These are phyloP conservation scores for Petrocephalus zakoni DNA, from an alignment of 2,113 vertebrate species.

Conservation along the genomic window DNA sequence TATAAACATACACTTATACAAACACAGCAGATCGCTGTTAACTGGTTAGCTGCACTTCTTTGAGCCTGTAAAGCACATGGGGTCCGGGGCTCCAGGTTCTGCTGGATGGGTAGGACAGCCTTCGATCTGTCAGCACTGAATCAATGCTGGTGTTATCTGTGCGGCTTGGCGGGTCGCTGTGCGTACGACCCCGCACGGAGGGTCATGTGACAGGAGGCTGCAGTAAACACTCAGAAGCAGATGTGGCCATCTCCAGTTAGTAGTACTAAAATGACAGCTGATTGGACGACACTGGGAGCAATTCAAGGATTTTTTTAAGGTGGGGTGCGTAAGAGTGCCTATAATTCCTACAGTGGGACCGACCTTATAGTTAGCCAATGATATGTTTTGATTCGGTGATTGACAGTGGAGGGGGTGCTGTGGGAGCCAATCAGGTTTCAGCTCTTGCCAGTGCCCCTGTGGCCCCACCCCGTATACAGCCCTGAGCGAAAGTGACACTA, in stretches of 20 bases:
- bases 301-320: background rate
- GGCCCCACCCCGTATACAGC: background rate
- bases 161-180: background rate
- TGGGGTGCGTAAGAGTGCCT: background rate
- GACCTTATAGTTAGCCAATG: background rate
- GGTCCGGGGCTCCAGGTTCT: background rate
- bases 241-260: background rate
- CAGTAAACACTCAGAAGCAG: background rate
- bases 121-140: background rate
- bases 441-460: background rate
- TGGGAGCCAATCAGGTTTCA: background rate
- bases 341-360: background rate
- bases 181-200: too few relatives aligned
- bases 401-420: background rate
- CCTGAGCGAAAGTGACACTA: background rate
- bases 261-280: background rate
- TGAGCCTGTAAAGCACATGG: background rate
- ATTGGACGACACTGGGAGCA: background rate
- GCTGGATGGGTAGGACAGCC: constrained; percentile 5
- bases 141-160: background rate
- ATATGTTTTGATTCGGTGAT: background rate
- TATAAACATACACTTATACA: background rate
- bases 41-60: background rate
- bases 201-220: background rate
- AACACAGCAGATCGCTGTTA: background rate